Evolutionary conservation across 2,797 vertebrate species (phyloP), one percentile per base, ranked within the genome.

Genomic region (Bradypodion pumilum): DNA sequence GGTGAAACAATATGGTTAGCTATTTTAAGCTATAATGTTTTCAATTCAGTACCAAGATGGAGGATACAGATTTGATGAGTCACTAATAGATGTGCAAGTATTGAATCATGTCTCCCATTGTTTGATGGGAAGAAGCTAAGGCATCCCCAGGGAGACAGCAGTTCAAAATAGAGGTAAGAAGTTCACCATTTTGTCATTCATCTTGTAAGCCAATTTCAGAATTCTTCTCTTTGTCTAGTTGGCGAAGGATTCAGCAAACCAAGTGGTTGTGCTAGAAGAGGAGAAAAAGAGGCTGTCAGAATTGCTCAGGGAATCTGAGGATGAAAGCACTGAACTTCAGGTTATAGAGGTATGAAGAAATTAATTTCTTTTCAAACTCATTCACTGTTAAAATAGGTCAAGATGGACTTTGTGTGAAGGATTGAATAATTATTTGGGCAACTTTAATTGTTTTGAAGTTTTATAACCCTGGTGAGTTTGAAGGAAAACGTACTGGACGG

Each of bases 241-340:
- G 75, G 96, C 94, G 85, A 97, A 95, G 76, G 93, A 94, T 44
- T 95, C 96, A 6, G 95, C 95, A 89, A 95, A 88, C 73, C 93
- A 90, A 37, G 88, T 95, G 89, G 85, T 91, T 93, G 94, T 99
- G 96, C 97, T 96, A 81, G 94, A 95, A 13, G 90, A 91, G 78
- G 97, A 99, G 93, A 97, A 94, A 91, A 94, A 95, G 86, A 97
- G 97, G 80, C 95, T 99, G 93, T 92, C 83, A 4, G 96, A 97
- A 81, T 97, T 99, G 62, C 91, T 99, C 85, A 94, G 89, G 92
- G 97, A 97, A 87, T 89, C 92, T 78, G 96, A 97, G 35, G 87
- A 93, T 2, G 80, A 91, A 91, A 96, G 93, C 88, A 93, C 60
- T 5, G 95, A 93, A 82, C 86, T 94, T 60, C 84, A 94, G 86